phyloP scores from a whole-genome alignment of 2,113 vertebrate genomes.

The Oreocharis arfaki region DNA sequence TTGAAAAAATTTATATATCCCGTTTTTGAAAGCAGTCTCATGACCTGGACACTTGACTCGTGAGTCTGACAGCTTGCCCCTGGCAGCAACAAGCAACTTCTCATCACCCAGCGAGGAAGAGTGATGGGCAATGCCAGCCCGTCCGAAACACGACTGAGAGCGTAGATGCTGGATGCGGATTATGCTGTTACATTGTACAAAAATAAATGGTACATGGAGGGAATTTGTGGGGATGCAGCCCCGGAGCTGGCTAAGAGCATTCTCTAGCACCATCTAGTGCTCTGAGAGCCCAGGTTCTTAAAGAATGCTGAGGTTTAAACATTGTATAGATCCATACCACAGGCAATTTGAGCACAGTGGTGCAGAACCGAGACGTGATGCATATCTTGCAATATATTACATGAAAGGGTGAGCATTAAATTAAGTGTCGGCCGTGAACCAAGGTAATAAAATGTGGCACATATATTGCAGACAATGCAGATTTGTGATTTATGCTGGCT shows the following conservation, averaged over 20 bases:
- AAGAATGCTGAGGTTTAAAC: not conserved
- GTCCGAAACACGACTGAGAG: not conserved
- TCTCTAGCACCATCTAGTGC: conserved; percentile 67
- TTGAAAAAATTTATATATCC: not conserved
- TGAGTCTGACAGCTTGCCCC: not conserved
- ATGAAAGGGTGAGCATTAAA: conserved; percentile 15
- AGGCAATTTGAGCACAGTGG: not conserved
- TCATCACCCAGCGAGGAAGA: not conserved
- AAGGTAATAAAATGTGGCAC: not conserved
- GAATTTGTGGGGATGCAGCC: not conserved
- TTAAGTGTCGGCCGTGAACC: not conserved
- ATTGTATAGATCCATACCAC: not conserved
- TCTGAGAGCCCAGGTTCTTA: not conserved
- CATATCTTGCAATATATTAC: conserved; percentile 3
- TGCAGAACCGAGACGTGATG: not conserved
- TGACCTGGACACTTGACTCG: not conserved
- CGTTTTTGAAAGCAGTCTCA: not conserved
- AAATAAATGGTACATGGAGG: not conserved
- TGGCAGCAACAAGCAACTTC: not conserved
- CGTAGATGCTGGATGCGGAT: not conserved
- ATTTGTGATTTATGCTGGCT: not conserved
- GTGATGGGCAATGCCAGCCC: not conserved
- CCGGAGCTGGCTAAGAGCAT: not conserved
- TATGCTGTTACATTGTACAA: not conserved
- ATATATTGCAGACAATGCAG: conserved; percentile 12